Evolutionary conservation across 2,888 invertebrate genomes (phyloP).

Genomic region (Diploptera punctata): DNA sequence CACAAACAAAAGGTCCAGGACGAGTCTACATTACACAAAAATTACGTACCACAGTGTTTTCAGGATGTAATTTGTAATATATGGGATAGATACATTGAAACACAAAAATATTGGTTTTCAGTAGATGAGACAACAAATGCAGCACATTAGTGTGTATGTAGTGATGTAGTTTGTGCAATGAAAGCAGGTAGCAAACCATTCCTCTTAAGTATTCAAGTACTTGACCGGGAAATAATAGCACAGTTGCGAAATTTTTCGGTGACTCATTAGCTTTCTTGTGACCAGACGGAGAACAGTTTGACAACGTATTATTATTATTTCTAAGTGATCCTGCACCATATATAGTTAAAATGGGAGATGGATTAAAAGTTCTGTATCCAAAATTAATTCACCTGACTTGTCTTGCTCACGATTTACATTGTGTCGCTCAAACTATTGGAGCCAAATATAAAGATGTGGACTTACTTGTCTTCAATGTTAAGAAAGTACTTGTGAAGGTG

Average conservation of each 20-base stretch:
- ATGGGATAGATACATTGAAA: background rate
- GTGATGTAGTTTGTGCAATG: background rate
- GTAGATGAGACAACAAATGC: too few species aligned
- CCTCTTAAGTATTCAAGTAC: too few species aligned
- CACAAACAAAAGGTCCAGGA: too few species aligned
- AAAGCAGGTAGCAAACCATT: too few species aligned
- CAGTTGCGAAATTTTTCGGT: background rate
- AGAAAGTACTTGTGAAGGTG: background rate
- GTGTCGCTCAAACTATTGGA: background rate
- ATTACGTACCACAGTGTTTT: too few species aligned
- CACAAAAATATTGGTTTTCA: background rate
- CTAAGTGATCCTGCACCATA: background rate
- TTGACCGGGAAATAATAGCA: background rate
- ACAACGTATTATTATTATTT: constrained; percentile 4
- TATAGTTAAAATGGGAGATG: background rate
- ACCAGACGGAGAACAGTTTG: background rate
- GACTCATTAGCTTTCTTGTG: background rate
- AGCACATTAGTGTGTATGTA: background rate
- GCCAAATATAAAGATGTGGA: too few species aligned
- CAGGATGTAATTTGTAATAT: too few species aligned
- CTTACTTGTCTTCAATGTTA: too few species aligned
- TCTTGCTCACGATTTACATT: too few species aligned
- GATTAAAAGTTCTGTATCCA: background rate
- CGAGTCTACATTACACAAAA: too few species aligned
- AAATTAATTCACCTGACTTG: too few species aligned